These are phyloP conservation scores for Taxidea taxus DNA, from an alignment of 2,113 vertebrate species.

Conservation along the genomic window DNA sequence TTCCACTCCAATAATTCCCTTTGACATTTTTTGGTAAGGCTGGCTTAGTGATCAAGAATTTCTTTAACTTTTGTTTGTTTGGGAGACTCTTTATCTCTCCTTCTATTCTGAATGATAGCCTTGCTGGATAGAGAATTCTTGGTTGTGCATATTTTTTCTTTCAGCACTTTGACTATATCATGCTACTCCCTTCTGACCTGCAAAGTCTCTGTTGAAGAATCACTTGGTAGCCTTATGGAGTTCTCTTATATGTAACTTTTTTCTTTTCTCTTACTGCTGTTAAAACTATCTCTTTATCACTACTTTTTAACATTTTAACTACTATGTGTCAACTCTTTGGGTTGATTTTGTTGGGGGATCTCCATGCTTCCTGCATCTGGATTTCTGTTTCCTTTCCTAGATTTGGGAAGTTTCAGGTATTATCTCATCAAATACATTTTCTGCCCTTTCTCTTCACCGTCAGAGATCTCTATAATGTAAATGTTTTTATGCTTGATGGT, in stretches of 20 bases:
- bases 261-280: background rate
- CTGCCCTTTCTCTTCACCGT: background rate
- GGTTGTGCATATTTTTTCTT: background rate
- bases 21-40: background rate
- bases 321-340: background rate
- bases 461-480: background rate
- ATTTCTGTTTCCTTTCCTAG: background rate
- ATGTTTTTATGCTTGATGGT: background rate
- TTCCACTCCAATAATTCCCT: background rate
- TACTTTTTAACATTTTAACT: background rate
- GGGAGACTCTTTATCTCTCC: too few species aligned
- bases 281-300: background rate
- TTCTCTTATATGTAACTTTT: background rate
- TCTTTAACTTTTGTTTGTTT: too few species aligned
- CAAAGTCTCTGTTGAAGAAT: background rate
- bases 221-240: background rate
- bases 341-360: background rate
- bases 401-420: background rate
- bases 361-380: background rate
- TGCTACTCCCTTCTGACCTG: background rate
- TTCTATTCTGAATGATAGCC: background rate
- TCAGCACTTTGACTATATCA: background rate
- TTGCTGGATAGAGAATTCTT: background rate
- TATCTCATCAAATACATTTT: background rate
- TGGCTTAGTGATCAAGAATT: background rate